These are phyloP conservation scores for Germaria angustata DNA, from an alignment of 2,888 invertebrate genomes.

Conservation along the genomic window DNA sequence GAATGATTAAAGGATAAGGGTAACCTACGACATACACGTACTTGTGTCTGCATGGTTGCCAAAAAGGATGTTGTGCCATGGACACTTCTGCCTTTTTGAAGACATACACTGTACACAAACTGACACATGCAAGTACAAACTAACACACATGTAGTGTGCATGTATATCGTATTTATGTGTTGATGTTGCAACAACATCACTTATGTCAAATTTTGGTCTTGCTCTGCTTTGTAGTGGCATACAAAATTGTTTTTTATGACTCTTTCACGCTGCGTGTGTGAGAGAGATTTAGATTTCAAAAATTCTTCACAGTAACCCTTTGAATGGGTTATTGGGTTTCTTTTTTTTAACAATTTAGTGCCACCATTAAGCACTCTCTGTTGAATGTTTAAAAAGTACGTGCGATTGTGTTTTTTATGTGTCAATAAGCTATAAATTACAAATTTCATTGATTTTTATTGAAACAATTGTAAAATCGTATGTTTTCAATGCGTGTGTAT, in stretches of 20 bases:
- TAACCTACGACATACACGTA: conserved; percentile 40
- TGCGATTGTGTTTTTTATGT: conserved; percentile 45
- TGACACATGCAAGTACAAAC: background rate
- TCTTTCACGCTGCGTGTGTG: conserved; percentile 61
- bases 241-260: conserved; percentile 78
- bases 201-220: conserved; percentile 76
- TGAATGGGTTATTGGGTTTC: conserved; percentile 25
- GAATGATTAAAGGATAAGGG: conserved; percentile 33
- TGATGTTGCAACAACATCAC: conserved; percentile 63
- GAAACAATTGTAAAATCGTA: conserved; percentile 61
- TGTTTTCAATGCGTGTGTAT: conserved; percentile 44
- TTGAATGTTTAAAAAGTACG: conserved; percentile 30
- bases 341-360: conserved; percentile 29
- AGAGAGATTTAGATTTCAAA: conserved; percentile 11
- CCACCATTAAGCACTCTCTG: conserved; percentile 40
- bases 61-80: conserved; percentile 4
- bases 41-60: background rate
- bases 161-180: background rate
- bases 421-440: conserved; percentile 77
- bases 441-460: conserved; percentile 67
- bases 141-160: too few relatives aligned
- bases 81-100: conserved; percentile 36
- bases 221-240: conserved; percentile 80
- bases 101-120: background rate
- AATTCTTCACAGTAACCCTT: conserved; percentile 62